These are phyloP conservation scores for Trichogramma pretiosum DNA, from an alignment of 1,140 invertebrate species.

Conservation along the genomic window DNA sequence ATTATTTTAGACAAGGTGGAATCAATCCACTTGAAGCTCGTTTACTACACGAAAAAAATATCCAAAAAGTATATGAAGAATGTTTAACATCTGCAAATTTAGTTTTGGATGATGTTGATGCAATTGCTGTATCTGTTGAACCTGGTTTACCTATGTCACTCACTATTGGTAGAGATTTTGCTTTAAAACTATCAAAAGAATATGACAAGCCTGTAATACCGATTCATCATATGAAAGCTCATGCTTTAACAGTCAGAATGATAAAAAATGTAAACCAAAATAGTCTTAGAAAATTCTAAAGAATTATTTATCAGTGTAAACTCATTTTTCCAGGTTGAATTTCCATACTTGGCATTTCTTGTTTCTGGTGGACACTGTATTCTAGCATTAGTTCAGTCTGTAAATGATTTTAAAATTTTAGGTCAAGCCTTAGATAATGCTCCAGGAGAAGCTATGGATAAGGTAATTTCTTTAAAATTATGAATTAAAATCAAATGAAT, in stretches of 20 bases:
- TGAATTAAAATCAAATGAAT: background rate
- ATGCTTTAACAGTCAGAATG: slow-evolving; percentile 84
- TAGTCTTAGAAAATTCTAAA: slow-evolving; percentile 1
- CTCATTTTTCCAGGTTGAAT: slow-evolving; percentile 53
- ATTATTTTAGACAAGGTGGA: slow-evolving; percentile 67
- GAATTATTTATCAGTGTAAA: slow-evolving; percentile 5
- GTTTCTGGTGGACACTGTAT: slow-evolving; percentile 90
- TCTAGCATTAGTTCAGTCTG: slow-evolving; percentile 64
- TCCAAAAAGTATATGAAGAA: slow-evolving; percentile 62
- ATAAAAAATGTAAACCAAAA: slow-evolving; percentile 47
- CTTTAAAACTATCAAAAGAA: slow-evolving; percentile 62
- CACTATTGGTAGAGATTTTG: slow-evolving; percentile 74
- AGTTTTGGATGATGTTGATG: slow-evolving; percentile 68
- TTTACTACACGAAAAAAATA: slow-evolving; percentile 71
- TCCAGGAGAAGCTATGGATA: slow-evolving; percentile 87
- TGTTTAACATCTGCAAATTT: slow-evolving; percentile 59
- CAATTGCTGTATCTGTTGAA: slow-evolving; percentile 83
- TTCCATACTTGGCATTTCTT: slow-evolving; percentile 83
- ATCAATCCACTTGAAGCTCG: slow-evolving; percentile 81
- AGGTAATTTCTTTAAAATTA: slow-evolving; percentile 47
- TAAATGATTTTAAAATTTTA: slow-evolving; percentile 70
- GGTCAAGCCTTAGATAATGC: slow-evolving; percentile 75
- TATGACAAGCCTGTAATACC: slow-evolving; percentile 82
- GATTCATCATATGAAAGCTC: slow-evolving; percentile 98
- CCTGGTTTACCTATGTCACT: slow-evolving; percentile 79